A percentile compares a stretch with the other conserved stretches of the same genome.
Evolutionary conservation across 1,140 invertebrate genomes (phyloP).

Genomic region (Atta colombica): DNA sequence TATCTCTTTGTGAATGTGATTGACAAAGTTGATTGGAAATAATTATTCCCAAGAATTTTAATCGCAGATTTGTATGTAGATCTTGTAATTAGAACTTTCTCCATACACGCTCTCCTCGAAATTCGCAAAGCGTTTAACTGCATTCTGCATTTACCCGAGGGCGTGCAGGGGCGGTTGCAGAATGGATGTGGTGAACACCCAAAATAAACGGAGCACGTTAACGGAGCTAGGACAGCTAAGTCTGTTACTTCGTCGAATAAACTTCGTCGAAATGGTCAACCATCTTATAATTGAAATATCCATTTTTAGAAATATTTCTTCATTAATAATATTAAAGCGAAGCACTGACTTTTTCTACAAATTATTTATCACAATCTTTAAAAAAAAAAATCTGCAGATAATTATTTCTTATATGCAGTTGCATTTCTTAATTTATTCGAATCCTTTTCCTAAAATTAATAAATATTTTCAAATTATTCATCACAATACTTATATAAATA

Average conservation of each 20-base stretch:
- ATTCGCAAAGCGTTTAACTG: constrained; percentile 56
- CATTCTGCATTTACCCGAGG: constrained; percentile 36
- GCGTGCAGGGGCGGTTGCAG: constrained; percentile 43
- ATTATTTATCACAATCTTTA: background rate
- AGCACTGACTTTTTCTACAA: background rate
- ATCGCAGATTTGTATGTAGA: background rate
- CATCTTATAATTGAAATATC: constrained; percentile 12
- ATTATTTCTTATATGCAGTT: background rate
- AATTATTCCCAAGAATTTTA: constrained; percentile 38
- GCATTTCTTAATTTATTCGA: background rate
- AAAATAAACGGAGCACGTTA: constrained; percentile 57
- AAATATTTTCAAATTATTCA: background rate
- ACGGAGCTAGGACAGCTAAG: constrained; percentile 6
- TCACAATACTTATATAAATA: background rate
- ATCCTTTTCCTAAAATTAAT: background rate
- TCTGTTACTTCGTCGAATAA: background rate
- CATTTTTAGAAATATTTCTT: background rate
- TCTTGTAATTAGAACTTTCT: constrained; percentile 22
- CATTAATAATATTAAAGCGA: background rate
- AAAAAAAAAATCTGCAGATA: background rate
- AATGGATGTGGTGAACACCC: constrained; percentile 42
- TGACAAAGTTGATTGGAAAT: background rate
- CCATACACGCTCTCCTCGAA: background rate
- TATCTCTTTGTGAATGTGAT: background rate
- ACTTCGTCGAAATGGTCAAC: background rate